Evolutionary conservation across 2,797 vertebrate species (phyloP), one percentile per base, ranked within the genome.

Genomic region (Centropyge bicolor): DNA sequence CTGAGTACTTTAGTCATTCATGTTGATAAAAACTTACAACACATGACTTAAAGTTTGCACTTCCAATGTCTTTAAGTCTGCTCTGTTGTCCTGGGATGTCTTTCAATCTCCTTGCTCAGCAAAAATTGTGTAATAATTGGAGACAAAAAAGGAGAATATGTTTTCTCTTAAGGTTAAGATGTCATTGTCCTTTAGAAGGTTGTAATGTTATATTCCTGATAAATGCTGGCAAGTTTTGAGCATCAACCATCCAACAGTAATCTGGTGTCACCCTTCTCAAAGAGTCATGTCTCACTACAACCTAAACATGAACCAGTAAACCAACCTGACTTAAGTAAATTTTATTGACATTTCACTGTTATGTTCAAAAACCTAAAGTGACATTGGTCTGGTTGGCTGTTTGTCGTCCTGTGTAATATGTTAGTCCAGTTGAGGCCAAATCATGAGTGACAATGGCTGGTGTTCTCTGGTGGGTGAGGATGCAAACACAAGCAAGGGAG

Each of bases 391-490:
- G 3, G n/a, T 77, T 65, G 27, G 54, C 63, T 14, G 52, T 75
- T 31, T 52, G 8, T 40, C 27, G 3, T 35, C 27, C 7, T 27
- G 57, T 76, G 27, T 55, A 41, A 65, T 67, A 43, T n/a, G 22
- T 64, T 66, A 31, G 49, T 52, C 43, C 41, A 48, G 12, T 41
- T 46, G 55, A 80, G 35, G 78, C 49, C 49, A 60, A 72, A 61
- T 69, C 41, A 67, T 20, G 35, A 68, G 24, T 70, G 56, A 82
- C 41, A 2, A 22, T 35, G 48, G 56, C 40, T 66, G 35, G 46
- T 82, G 36, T 68, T 35, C 48, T 76, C 35, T 78, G 64, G 65
- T 70, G 74, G 55, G 40, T 56, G 75, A 86, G 76, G 86, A 83
- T 82, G 78, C 68, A 73, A 80, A 79, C 49, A 68, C 38, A 52